Evolutionary conservation across 2,113 vertebrate genomes (phyloP), one percentile per base, ranked within the genome.

Genomic region (Paraplagusia blochii): DNA sequence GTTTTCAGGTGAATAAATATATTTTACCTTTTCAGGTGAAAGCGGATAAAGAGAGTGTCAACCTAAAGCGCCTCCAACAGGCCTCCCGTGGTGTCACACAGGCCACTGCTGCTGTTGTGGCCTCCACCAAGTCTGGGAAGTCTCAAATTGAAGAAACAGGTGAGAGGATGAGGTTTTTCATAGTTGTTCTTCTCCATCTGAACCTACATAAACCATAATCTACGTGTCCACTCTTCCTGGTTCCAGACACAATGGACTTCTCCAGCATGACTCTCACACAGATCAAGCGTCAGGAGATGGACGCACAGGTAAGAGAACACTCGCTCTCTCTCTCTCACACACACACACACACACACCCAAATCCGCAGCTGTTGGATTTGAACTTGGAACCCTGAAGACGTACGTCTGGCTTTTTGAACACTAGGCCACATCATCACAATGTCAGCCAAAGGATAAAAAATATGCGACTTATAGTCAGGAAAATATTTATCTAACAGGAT

Each of bases 281-380:
- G 88, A 98, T 98, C 82, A 99, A 99, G 81, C 91, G 95, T 39
- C 94, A 98, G 57, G 96, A 99, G 83, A 99, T 99, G 96, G 94
- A 99, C 60, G 93, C 95, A 0, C 96, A 99, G 96, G 96, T 98
- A 76, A 29, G 6, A 6, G 22, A 29, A 29, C 6, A 29, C 6
- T n/a, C n/a, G n/a, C n/a, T n/a, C n/a, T n/a, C n/a, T n/a, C n/a
- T n/a, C n/a, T n/a, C n/a, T n/a, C n/a, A n/a, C n/a, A n/a, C n/a
- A n/a, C n/a, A n/a, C n/a, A n/a, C n/a, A n/a, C n/a, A n/a, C n/a
- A n/a, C n/a, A n/a, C n/a, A n/a, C n/a, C n/a, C n/a, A n/a, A n/a
- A n/a, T n/a, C n/a, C n/a, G n/a, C n/a, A n/a, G n/a, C n/a, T n/a
- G n/a, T n/a, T n/a, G n/a, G n/a, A n/a, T n/a, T n/a, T n/a, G n/a